phyloP scores from a whole-genome alignment of 1,140 invertebrate species.

The Psix sp. region DNA sequence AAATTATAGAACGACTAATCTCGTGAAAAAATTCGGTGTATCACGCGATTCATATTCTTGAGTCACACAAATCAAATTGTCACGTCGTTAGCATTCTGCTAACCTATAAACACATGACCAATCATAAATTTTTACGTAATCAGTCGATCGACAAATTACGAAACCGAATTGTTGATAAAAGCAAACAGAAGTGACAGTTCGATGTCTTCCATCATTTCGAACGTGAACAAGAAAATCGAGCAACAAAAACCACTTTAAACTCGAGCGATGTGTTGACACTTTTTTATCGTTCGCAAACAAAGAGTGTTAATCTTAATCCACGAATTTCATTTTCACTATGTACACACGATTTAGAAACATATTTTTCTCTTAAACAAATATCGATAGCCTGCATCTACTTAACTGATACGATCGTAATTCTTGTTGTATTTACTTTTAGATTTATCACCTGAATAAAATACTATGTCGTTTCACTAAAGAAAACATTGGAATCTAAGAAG shows the following conservation, averaged over 20 bases:
- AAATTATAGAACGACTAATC: too few relatives aligned
- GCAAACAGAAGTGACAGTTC: slow-evolving; percentile 9
- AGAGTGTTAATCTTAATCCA: slow-evolving; percentile 24
- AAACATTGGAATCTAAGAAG: too few relatives aligned
- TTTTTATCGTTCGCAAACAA: slow-evolving; percentile 14
- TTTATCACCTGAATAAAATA: too few relatives aligned
- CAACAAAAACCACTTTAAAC: neutral
- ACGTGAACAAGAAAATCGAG: neutral
- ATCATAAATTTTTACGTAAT: slow-evolving; percentile 37
- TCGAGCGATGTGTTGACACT: neutral
- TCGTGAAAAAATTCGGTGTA: slow-evolving; percentile 3
- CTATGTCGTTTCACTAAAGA: too few relatives aligned
- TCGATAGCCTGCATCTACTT: slow-evolving; percentile 12
- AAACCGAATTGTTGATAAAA: slow-evolving; percentile 38
- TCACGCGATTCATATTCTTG: slow-evolving; percentile 12
- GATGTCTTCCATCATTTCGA: neutral
- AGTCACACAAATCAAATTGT: slow-evolving; percentile 43
- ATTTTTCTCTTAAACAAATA: slow-evolving; percentile 14
- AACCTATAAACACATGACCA: slow-evolving; percentile 33
- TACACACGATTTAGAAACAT: slow-evolving; percentile 18
- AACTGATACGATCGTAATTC: too few relatives aligned
- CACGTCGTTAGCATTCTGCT: slow-evolving; percentile 40
- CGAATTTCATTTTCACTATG: slow-evolving; percentile 19
- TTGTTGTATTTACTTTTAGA: too few relatives aligned
- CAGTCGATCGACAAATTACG: slow-evolving; percentile 20